A percentile compares a stretch with the other conserved stretches of the same genome.
Evolutionary conservation across 2,888 invertebrate species (phyloP).

Genomic region (Creontiades dilutus): DNA sequence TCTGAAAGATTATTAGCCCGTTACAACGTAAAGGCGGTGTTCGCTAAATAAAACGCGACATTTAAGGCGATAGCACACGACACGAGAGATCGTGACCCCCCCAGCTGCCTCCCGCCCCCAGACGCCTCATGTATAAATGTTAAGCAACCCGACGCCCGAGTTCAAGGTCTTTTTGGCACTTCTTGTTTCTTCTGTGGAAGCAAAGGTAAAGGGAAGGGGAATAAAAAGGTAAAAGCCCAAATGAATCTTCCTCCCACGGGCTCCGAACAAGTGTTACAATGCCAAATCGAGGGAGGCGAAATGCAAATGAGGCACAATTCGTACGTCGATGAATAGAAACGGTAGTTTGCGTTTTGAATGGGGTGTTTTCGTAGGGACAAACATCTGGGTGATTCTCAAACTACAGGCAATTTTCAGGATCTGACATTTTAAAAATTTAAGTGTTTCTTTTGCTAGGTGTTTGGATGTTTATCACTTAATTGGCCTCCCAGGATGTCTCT

Average conservation of each 20-base stretch:
- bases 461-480: too few species aligned
- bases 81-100: constrained; percentile 37
- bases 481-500: too few species aligned
- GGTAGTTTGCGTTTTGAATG: background rate
- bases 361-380: too few species aligned
- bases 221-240: background rate
- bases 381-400: too few species aligned
- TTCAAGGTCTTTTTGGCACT: constrained; percentile 5
- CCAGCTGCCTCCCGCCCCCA: background rate
- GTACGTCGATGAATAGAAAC: background rate
- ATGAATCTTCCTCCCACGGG: background rate
- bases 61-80: constrained; percentile 30
- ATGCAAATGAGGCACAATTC: constrained; percentile 3
- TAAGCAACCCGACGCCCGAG: background rate
- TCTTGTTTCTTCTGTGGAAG: background rate
- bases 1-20: background rate
- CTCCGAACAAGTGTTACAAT: background rate
- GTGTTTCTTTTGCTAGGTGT: too few species aligned
- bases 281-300: background rate
- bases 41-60: constrained; percentile 20
- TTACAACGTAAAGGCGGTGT: background rate
- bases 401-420: too few species aligned
- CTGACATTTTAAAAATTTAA: too few species aligned
- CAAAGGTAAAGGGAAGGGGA: background rate
- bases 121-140: background rate